A percentile compares a stretch with the other conserved stretches of the same genome.
These are phyloP conservation scores for Odontesthes bonariensis DNA, from an alignment of 2,113 vertebrate genomes.

Conservation along the genomic window DNA sequence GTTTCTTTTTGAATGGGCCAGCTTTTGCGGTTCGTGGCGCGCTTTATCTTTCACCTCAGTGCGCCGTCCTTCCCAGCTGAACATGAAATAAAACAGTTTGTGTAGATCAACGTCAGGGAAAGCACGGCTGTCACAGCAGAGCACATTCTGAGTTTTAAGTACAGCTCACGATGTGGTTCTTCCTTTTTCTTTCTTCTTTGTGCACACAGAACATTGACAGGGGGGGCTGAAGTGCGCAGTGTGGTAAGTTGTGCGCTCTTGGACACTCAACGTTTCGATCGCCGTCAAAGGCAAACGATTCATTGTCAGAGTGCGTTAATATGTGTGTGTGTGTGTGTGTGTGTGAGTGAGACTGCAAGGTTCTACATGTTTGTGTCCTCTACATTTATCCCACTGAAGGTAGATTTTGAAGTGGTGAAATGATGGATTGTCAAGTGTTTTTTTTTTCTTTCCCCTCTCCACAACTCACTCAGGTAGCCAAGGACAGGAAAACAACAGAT, in stretches of 20 bases:
- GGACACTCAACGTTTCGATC: slow-evolving; percentile 49
- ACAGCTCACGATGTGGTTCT: slow-evolving; percentile 9
- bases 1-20: neutral
- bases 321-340: too few relatives aligned
- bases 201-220: slow-evolving; percentile 7
- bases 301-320: neutral
- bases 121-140: slow-evolving; percentile 10
- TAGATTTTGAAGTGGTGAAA: slow-evolving; percentile 55
- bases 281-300: slow-evolving; percentile 29
- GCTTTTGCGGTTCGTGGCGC: neutral
- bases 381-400: slow-evolving; percentile 46
- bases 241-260: neutral
- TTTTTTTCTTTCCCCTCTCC: neutral
- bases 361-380: slow-evolving; percentile 28
- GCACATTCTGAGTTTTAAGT: slow-evolving; percentile 2
- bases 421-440: slow-evolving; percentile 62
- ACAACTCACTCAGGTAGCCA: slow-evolving; percentile 51
- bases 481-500: slow-evolving; percentile 63
- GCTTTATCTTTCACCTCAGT: neutral
- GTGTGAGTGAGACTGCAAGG: neutral
- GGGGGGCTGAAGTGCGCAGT: slow-evolving; percentile 17
- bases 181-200: slow-evolving; percentile 1
- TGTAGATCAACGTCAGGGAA: slow-evolving; percentile 43
- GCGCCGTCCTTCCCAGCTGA: neutral
- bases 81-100: slow-evolving; percentile 4